phyloP scores from a whole-genome alignment of 53 echinoderm and acorn worm species.

The Paracentrotus lividus region DNA sequence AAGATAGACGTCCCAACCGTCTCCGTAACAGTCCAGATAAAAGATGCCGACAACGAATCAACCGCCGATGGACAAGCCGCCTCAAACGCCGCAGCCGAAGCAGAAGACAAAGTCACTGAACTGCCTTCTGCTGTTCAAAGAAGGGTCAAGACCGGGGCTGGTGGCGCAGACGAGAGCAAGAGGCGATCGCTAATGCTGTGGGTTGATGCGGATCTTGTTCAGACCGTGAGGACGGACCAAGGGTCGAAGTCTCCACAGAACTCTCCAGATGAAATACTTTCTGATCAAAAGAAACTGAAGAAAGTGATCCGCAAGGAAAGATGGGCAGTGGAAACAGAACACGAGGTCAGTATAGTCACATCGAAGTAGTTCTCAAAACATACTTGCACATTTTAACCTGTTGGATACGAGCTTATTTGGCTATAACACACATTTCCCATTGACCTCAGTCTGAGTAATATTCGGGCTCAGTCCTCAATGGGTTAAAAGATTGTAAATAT shows the following conservation, averaged over 20 bases:
- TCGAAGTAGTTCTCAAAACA: no score
- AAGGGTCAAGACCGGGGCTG: slow-evolving; percentile 11
- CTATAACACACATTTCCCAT: no score
- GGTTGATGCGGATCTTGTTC: slow-evolving; percentile 63
- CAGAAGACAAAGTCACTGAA: background rate
- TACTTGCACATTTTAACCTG: no score
- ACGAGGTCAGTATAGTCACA: slow-evolving; percentile 19
- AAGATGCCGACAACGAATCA: background rate
- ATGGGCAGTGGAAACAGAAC: slow-evolving; percentile 56
- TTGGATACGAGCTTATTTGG: no score
- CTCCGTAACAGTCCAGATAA: slow-evolving; percentile 8
- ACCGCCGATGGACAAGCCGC: slow-evolving; percentile 45
- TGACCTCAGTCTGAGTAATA: no score
- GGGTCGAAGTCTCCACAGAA: slow-evolving; percentile 15
- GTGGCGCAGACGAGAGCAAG: slow-evolving; percentile 16
- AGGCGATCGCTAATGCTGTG: slow-evolving; percentile 62
- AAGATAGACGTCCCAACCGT: slow-evolving; percentile 54
- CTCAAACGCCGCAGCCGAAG: slow-evolving; percentile 30
- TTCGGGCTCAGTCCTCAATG: no score
- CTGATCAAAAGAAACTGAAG: slow-evolving; percentile 59
- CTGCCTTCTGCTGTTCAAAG: slow-evolving; percentile 22
- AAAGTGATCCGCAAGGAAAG: slow-evolving; percentile 64
- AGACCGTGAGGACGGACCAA: slow-evolving; percentile 39
- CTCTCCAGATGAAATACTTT: slow-evolving; percentile 47
- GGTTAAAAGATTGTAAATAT: no score